A percentile compares a stretch with the other conserved stretches of the same genome.
phyloP scores from a whole-genome alignment of 2,113 vertebrate species.

The Fregata magnificens region DNA sequence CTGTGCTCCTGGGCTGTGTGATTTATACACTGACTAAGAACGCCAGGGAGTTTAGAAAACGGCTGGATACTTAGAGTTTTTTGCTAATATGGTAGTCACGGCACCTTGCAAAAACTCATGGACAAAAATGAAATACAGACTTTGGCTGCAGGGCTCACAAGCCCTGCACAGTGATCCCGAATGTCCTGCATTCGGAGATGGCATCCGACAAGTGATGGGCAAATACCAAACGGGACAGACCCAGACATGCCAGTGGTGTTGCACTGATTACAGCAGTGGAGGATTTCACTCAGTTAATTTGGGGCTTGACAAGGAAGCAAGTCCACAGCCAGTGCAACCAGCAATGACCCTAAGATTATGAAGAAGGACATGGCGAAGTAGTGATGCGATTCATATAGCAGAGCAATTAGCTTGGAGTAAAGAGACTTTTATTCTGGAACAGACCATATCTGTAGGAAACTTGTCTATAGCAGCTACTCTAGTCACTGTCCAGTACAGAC shows the following conservation, averaged over 20 bases:
- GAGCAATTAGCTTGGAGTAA: background rate
- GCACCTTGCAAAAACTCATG: background rate
- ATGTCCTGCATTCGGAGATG: background rate
- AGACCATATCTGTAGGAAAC: background rate
- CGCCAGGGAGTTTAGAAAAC: background rate
- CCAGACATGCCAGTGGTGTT: background rate
- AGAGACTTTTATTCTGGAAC: background rate
- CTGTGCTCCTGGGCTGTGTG: background rate
- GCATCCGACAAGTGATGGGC: background rate
- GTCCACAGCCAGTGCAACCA: background rate
- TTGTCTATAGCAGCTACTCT: background rate
- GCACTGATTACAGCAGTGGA: background rate
- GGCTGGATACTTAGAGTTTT: background rate
- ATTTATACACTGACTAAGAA: background rate
- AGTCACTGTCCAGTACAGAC: background rate
- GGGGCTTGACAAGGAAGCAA: background rate
- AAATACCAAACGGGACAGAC: background rate
- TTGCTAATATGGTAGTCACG: background rate
- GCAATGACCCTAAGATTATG: background rate
- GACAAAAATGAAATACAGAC: background rate
- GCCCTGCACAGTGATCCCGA: background rate
- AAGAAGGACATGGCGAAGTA: background rate
- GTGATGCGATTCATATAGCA: background rate
- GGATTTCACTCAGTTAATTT: background rate
- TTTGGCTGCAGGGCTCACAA: background rate